Conservation (phyloP, 2,113 vertebrate species). For the Petaurus breviceps region DNA sequence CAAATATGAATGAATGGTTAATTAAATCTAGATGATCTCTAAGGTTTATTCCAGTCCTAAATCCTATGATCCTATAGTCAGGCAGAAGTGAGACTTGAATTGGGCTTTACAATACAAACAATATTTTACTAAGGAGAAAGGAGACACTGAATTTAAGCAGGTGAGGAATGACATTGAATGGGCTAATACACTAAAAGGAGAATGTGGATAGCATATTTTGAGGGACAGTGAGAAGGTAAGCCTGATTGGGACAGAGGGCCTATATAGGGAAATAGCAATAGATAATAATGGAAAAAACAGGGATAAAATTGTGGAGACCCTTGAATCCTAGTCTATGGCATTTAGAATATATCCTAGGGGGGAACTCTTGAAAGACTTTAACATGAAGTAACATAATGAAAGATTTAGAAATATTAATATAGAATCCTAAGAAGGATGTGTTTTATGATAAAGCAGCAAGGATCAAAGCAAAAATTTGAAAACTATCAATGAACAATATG, state of each 20-base stretch:
- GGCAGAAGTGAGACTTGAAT: not conserved
- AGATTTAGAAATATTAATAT: not conserved
- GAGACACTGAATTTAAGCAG: not conserved
- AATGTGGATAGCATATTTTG: not conserved
- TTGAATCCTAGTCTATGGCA: not conserved
- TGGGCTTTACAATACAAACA: not conserved
- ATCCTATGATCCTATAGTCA: not conserved
- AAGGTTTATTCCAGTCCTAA: not conserved
- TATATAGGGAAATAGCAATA: not conserved
- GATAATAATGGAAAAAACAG: not conserved
- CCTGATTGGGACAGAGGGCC: not conserved
- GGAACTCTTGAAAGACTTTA: not conserved
- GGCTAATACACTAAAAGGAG: not conserved
- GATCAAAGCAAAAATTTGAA: not conserved
- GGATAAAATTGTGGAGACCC: not conserved
- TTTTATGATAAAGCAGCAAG: not conserved
- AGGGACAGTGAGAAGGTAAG: not conserved
- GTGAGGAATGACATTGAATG: not conserved
- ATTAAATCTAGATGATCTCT: not conserved
- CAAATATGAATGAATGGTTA: not conserved
- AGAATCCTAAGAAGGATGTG: not conserved
- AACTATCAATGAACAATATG: not conserved
- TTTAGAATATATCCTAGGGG: not conserved
- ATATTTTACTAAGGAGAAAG: not conserved
- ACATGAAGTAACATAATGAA: not conserved